Evolutionary conservation across 2,888 invertebrate species (phyloP), one percentile per base, ranked within the genome.

Genomic region (Spialia ferax): DNA sequence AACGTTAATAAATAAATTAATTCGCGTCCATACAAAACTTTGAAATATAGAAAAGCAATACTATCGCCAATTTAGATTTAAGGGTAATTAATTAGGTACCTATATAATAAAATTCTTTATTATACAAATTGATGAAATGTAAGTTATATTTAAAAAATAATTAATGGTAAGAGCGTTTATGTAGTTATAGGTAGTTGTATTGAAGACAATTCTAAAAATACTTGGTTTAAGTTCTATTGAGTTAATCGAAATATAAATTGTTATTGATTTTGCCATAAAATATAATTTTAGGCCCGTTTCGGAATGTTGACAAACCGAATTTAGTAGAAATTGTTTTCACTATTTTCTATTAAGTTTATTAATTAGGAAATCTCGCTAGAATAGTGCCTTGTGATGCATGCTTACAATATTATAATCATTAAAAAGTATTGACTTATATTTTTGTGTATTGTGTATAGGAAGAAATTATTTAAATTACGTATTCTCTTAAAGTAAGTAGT

Each of bases 311-410:
- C n/a, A 92, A 92, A 88, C 88, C 92, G 93, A 93, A 93, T 93
- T 93, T 93, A 93, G 82, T 90, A 89, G 83, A 75, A 75, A 82
- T 82, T 85, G 80, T 83, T 87, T 82, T 75, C 76, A 79, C 85
- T 81, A 74, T 83, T 83, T 84, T 81, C 73, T 70, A 76, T 86
- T 91, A 78, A 78, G 78, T 89, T 88, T 79, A 77, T 79, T 20
- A 20, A 79, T n/a, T 84, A 76, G 71, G 63, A 75, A 78, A 87
- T 90, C 88, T 92, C 88, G 89, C 91, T 93, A 93, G 93, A 83
- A 88, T 93, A 93, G 93, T 93, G 93, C 93, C 93, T 93, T 93
- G 90, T 87, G 88, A 92, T 82, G 92, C 91, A 92, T 91, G 93
- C 93, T 92, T 92, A 89, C 80, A 82, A 79, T 86, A 82, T 84